Percentiles rank a stretch among this genome's conserved stretches.
Evolutionary conservation across 2,888 invertebrate species (phyloP).

Genomic region (Tenthredo notha): DNA sequence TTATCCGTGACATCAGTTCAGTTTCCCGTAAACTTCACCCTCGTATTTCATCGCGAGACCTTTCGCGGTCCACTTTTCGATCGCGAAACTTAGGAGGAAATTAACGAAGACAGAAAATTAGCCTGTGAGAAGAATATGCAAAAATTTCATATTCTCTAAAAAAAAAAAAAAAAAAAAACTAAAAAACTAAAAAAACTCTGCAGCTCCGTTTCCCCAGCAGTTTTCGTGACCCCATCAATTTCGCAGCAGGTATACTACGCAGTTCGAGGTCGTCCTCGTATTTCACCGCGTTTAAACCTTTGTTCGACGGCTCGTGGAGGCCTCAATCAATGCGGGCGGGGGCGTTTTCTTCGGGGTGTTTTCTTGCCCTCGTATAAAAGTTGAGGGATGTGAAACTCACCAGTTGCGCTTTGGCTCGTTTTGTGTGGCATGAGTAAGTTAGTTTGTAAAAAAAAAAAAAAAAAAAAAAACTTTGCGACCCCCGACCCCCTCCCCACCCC

Average conservation of each 20-base stretch:
- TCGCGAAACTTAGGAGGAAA: too few species aligned
- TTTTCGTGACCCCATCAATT: constrained; percentile 37
- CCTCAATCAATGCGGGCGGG: constrained; percentile 10
- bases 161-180: too few species aligned
- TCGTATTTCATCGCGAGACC: not conserved
- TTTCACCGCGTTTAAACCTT: constrained; percentile 36
- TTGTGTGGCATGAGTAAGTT: not conserved
- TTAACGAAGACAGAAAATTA: not conserved
- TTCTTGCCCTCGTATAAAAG: constrained; percentile 32
- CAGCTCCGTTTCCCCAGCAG: not conserved
- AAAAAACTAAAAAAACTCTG: too few species aligned
- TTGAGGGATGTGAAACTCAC: constrained; percentile 20
- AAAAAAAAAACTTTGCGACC: constrained; percentile 7
- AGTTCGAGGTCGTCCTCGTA: constrained; percentile 19
- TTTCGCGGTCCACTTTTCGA: not conserved
- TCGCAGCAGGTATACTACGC: not conserved
- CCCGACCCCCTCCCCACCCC: too few species aligned
- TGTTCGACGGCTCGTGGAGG: constrained; percentile 33
- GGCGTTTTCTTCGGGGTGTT: constrained; percentile 4
- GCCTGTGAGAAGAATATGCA: not conserved
- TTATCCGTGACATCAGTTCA: constrained; percentile 36
- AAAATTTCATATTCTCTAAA: too few species aligned
- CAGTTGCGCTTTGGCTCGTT: constrained; percentile 37
- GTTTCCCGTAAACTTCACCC: not conserved
- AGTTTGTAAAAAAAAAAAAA: not conserved